Conservation (phyloP, 2,113 vertebrate species). For the Dolichotis patagonum region DNA sequence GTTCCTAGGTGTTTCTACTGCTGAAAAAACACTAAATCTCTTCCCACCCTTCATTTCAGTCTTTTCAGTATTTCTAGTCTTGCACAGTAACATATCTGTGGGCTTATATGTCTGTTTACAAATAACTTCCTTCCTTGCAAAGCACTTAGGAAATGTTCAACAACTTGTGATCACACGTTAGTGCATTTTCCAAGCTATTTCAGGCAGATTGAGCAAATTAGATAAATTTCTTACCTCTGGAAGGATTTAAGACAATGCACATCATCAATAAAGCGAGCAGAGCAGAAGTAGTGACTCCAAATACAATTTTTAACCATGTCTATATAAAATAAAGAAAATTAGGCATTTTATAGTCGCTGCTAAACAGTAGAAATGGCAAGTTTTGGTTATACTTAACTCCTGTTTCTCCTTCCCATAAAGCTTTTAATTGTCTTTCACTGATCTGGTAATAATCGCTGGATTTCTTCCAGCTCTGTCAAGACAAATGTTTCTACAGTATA, state of each 20-base stretch:
- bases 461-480: conserved; percentile 58
- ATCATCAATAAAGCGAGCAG: conserved; percentile 85
- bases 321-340: conserved; percentile 84
- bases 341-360: conserved; percentile 65
- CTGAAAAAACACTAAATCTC: conserved; percentile 79
- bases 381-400: conserved; percentile 70
- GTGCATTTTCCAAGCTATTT: conserved; percentile 69
- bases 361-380: conserved; percentile 52
- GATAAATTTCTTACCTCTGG: conserved; percentile 86
- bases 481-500: conserved; percentile 72
- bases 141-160: conserved; percentile 55
- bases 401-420: conserved; percentile 66
- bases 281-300: conserved; percentile 84
- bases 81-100: conserved; percentile 73
- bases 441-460: conserved; percentile 78
- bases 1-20: conserved; percentile 69
- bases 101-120: conserved; percentile 66
- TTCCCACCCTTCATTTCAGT: conserved; percentile 75
- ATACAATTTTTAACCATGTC: conserved; percentile 87
- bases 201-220: conserved; percentile 48
- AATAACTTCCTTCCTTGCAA: conserved; percentile 73
- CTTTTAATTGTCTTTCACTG: conserved; percentile 68
- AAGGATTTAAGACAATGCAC: conserved; percentile 86
- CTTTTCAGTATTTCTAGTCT: conserved; percentile 80
- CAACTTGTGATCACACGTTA: conserved; percentile 66